Base-by-base conservation (phyloP, 1,140 invertebrate genomes). In the Tachypleus tridentatus region DNA sequence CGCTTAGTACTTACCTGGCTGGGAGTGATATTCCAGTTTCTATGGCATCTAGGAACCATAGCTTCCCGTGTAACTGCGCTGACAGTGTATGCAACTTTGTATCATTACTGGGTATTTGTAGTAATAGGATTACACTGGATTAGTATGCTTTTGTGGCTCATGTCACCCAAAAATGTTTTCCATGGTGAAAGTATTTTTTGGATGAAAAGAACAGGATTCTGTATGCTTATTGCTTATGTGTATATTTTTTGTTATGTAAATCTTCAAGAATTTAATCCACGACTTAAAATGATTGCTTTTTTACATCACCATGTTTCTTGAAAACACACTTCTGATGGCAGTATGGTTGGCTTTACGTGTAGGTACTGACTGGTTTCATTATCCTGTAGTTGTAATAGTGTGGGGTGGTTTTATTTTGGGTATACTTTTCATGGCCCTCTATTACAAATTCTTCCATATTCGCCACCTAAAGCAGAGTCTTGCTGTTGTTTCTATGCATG, bases 161-260 rank as follows among this genome's bases (percentile, higher is more conserved):
- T 92, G 51, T 91, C 89, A 0, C 89, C 90, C 0, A 83, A 87
- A 73, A 89, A 87, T 72, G 83, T 89, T 5, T 91, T 92, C 73
- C 86, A 90, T 73, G 87, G 86, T 4, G 87, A 91, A 73, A 81
- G 85, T 53, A 83, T 88, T 61, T 81, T 85, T 4, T 76, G 82
- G 3, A 74, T 80, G 50, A 82, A 84, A 64, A 88, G 85, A 75
- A 78, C 84, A 5, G 82, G 80, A 67, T 80, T 88, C 6, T 85
- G 86, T 10, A 83, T 86, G 3, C 76, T 93, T 4, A 83, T 93
- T 53, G 89, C 90, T 0, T 89, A 88, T 72, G 85, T 93, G 47
- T 93, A 94, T 76, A 84, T 92, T 29, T 89, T 94, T 74, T 88
- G 89, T n/a, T 94, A 93, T 73, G 82, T 94, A 56, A 93, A 94